Percentiles rank a stretch among this genome's conserved stretches.
phyloP scores from a whole-genome alignment of 2,797 vertebrate species.

The Trematomus bernacchii region DNA sequence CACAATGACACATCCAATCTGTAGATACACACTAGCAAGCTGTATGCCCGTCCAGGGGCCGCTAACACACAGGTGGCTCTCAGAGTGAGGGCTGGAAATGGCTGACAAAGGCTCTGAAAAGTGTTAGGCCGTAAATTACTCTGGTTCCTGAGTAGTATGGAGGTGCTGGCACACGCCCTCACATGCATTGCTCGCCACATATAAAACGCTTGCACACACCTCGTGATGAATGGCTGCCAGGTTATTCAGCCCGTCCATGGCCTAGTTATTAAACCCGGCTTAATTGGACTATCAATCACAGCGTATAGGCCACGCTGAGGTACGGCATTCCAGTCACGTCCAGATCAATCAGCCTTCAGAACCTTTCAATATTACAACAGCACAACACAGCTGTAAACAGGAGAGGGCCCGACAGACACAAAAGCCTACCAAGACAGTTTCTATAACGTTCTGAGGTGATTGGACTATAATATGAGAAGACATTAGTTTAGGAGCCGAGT shows the following conservation, averaged over 20 bases:
- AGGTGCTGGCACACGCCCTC: slow-evolving; percentile 51
- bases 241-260: slow-evolving; percentile 74
- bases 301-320: slow-evolving; percentile 58
- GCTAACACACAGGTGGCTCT: slow-evolving; percentile 47
- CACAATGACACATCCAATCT: slow-evolving; percentile 46
- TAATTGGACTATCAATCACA: slow-evolving; percentile 86
- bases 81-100: slow-evolving; percentile 36
- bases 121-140: slow-evolving; percentile 66
- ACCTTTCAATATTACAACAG: slow-evolving; percentile 54
- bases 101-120: slow-evolving; percentile 51
- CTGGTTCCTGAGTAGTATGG: slow-evolving; percentile 49
- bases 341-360: slow-evolving; percentile 66
- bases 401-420: slow-evolving; percentile 29
- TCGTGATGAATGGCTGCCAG: slow-evolving; percentile 81
- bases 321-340: slow-evolving; percentile 71
- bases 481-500: slow-evolving; percentile 33
- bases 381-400: slow-evolving; percentile 43
- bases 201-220: slow-evolving; percentile 55
- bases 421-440: slow-evolving; percentile 28
- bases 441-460: slow-evolving; percentile 22
- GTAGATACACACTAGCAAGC: slow-evolving; percentile 28
- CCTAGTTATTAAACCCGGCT: slow-evolving; percentile 82
- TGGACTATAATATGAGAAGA: slow-evolving; percentile 24
- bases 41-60: slow-evolving; percentile 33
- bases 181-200: slow-evolving; percentile 42